Evolutionary conservation across 2,797 vertebrate species (phyloP), one percentile per base, ranked within the genome.

Genomic region (Sitta carolinensis): DNA sequence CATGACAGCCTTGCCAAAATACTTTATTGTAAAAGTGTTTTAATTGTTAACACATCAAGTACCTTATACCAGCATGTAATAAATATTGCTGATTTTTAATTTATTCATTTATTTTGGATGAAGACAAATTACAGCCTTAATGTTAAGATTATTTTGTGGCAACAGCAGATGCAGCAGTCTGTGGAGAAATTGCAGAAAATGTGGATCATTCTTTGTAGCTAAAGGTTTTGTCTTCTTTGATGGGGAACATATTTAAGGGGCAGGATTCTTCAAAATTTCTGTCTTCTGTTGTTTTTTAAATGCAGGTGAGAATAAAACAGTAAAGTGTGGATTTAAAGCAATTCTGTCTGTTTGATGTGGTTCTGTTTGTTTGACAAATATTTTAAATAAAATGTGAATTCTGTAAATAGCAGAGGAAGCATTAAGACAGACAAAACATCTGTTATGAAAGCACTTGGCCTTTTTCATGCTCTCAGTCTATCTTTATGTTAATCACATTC

Each of bases 401-500:
- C 66, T 78, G 25, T 84, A 94, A 87, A 62, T 76, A 82, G 38
- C 3, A 1, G n/a, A 74, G 77, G 64, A 67, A 93, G 25, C 26
- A 15, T 4, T 4, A 61, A 84, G 51, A 52, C 62, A 89, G 84
- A 81, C 76, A 79, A 86, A 94, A 67, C 45, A 57, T 73, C 23
- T 66, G 76, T 79, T 88, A 73, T 91, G 74, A 90, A 89, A 81
- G 36, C 70, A 34, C 62, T 94, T 77, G 59, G 69, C 52, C 77
- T 74, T 79, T 91, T 88, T 69, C 52, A 43, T 88, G 77, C 43
- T 75, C 76, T 69, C 42, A 59, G 40, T 78, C 84, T 88, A 73
- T 76, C 79, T 96, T 96, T 95, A 92, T 92, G 83, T 67, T 94
- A 92, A 96, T 93, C 42, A 88, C 84, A 90, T 95, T 93, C 73